Percentiles rank a stretch among this genome's conserved stretches.
Conservation (phyloP, 1,140 invertebrate genomes). For the Pogonus chalceus region DNA sequence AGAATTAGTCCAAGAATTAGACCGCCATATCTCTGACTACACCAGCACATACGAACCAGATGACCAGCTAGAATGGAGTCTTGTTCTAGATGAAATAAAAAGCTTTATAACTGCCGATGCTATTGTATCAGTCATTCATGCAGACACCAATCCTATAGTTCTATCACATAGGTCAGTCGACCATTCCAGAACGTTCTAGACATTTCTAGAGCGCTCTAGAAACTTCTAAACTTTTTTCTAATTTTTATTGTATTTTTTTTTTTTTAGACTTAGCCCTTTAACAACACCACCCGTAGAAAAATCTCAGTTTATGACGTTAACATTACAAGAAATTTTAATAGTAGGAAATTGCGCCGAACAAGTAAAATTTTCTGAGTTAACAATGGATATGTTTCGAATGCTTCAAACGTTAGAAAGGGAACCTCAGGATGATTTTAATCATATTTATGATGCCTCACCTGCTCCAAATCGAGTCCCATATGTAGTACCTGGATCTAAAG, state of each 20-base stretch:
- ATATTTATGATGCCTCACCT: constrained; percentile 78
- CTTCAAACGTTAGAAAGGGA: constrained; percentile 89
- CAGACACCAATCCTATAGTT: constrained; percentile 72
- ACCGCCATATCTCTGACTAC: constrained; percentile 88
- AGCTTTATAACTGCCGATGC: constrained; percentile 90
- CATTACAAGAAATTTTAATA: constrained; percentile 88
- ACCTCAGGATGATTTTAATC: constrained; percentile 72
- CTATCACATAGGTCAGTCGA: constrained; percentile 66
- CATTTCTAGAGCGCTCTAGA: not conserved
- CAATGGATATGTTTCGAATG: constrained; percentile 97
- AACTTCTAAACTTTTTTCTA: not conserved
- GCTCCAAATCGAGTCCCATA: constrained; percentile 65
- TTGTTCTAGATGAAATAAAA: constrained; percentile 90
- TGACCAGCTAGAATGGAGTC: constrained; percentile 91
- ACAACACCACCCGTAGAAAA: constrained; percentile 83
- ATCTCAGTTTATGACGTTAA: constrained; percentile 73
- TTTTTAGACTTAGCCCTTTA: constrained; percentile 64
- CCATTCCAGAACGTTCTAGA: not conserved
- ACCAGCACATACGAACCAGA: constrained; percentile 91
- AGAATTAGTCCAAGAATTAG: constrained; percentile 84
- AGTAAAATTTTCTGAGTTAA: constrained; percentile 96
- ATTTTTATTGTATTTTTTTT: constrained; percentile 5
- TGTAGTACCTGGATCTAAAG: constrained; percentile 41
- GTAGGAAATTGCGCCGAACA: constrained; percentile 89
- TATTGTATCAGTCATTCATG: constrained; percentile 75